These are phyloP conservation scores for Enteromius afrohamiltoni DNA, from an alignment of 2,797 vertebrate species.

Conservation along the genomic window DNA sequence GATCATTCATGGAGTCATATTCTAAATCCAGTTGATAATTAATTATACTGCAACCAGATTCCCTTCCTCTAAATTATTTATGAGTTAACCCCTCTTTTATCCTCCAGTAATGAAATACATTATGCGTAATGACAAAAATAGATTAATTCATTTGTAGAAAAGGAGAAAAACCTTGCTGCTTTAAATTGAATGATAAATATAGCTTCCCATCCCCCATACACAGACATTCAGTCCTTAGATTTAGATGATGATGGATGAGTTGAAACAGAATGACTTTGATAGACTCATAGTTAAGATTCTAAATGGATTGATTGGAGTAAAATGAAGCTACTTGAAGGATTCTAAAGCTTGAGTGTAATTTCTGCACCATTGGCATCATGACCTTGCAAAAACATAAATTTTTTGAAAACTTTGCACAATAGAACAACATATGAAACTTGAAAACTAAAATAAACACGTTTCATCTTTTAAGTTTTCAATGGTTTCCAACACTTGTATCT, in stretches of 20 bases:
- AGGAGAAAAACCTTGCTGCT: conserved; percentile 41
- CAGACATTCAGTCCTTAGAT: conserved; percentile 1
- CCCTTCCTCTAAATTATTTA: conserved; percentile 58
- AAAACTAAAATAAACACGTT: neutral
- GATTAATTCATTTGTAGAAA: conserved; percentile 60
- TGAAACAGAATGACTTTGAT: conserved; percentile 4
- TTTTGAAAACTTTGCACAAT: neutral
- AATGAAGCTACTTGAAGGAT: conserved; percentile 3
- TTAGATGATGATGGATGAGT: conserved; percentile 34
- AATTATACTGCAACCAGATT: conserved; percentile 59
- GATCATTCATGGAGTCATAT: conserved; percentile 68
- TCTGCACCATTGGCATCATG: neutral
- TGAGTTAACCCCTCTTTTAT: conserved; percentile 56
- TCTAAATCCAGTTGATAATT: conserved; percentile 58
- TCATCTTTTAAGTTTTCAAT: neutral
- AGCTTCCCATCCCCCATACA: conserved; percentile 12
- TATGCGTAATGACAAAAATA: conserved; percentile 59
- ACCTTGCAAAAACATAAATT: neutral
- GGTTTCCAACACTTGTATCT: neutral
- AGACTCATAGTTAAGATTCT: conserved; percentile 2
- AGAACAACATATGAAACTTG: neutral
- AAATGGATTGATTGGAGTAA: neutral
- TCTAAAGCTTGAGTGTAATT: neutral
- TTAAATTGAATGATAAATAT: conserved; percentile 48
- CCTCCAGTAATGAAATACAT: conserved; percentile 60